Base-by-base conservation (phyloP, 1,140 invertebrate genomes). In the Pseudachorutes palmiensis region DNA sequence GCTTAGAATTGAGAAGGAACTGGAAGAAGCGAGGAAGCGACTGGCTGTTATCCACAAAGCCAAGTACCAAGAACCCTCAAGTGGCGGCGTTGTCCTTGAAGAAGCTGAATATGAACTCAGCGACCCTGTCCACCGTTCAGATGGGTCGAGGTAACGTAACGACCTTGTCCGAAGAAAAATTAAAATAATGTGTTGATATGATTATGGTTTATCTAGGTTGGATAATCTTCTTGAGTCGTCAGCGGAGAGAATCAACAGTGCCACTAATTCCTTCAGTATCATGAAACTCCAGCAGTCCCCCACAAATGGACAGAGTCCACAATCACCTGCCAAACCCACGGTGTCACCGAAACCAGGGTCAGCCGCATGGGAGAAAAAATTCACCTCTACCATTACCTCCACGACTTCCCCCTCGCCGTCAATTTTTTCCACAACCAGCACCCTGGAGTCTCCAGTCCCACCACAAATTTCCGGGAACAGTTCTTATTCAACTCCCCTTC, bases 1-100 rank as follows among this genome's bases (percentile, higher is more conserved):
- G 0, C 80, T 97, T 24, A 84, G 90, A 67, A 97, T 96, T 76
- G 95, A 98, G 77, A 86, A 89, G 66, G 91, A 99, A 80, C 79
- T 98, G 30, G 89, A 94, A 75, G 91, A 94, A 76, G 97, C 97
- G 0, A 82, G 94, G 62, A 87, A 88, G n/a, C 84, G 90, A 62
- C 80, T 98, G 28, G 92, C 86, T 1, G 88, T 88, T 36, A 91
- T 92, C 74, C 81, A 89, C 28, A 88, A 91, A 74, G 89, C 89
- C 1, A 92, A 91, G 75, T 92, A 92, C 73, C 88, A 88, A 75
- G 82, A 87, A 48, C 82, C 83, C 70, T 79, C 68, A 24, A 68
- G 68, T 41, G 70, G 70, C n/a, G n/a, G 45, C 19, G 33, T 77
- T 24, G 79, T 79, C 5, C n/a, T n/a, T n/a, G 79, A 79, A 9